Evolutionary conservation across 2,113 vertebrate species (phyloP), one percentile per base, ranked within the genome.

Genomic region (Morphnarchus princeps): DNA sequence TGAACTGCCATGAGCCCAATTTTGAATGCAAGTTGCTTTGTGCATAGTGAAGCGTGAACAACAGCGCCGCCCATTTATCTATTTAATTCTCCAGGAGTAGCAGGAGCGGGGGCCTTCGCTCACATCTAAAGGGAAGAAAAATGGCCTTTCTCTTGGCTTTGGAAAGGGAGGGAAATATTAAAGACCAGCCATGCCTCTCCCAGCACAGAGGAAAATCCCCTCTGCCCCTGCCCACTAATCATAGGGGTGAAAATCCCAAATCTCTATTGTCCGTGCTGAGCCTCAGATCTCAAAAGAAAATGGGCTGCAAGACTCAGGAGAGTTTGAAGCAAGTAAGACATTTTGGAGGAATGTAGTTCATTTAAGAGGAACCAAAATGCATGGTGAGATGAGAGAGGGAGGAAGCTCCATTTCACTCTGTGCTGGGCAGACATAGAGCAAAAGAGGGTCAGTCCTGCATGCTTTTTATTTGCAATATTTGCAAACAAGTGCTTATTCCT

Each of bases 31-130:
- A 95, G 84, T 45, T 73, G 96, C 97, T 98, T 96, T 97, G 94
- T 95, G 96, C 94, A 95, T 88, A 95, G 93, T 67, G 89, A 94
- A 98, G 97, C 96, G 90, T 98, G 97, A 98, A 97, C 94, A 57
- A n/a, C 93, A 94, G 96, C 96, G 52, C 95, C 95, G 89, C 97
- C 97, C 97, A 91, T 95, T 95, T 96, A 95, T 96, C 97, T 97
- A 79, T 92, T 97, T 97, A 97, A 96, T 96, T 96, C 96, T 95
- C 73, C 90, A 45, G 96, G 96, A 97, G 97, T 93, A 95, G 88
- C 92, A 73, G 94, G 91, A 96, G 86, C 57, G 0, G 86, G 80
- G 91, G 77, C 91, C 91, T 82, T 79, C 0, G 2, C 52, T 94
- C 96, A 12, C 83, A 82, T 36, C 83, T n/a, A 43, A 91, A 62